Evolutionary conservation across 2,888 invertebrate genomes (phyloP), one percentile per base, ranked within the genome.

Genomic region (Pilophorus perplexus): DNA sequence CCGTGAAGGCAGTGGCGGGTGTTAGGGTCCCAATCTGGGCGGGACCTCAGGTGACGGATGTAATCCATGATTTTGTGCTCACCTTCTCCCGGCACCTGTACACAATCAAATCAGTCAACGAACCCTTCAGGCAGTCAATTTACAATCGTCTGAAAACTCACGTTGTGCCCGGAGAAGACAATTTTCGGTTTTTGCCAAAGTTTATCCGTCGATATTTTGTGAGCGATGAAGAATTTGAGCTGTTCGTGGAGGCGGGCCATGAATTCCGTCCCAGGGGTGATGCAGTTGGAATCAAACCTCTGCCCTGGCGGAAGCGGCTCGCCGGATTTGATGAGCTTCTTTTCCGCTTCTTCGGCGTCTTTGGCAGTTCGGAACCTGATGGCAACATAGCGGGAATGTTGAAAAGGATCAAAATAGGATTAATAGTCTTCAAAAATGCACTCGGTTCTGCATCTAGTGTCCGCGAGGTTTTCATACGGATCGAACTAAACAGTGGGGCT

Each of bases 11-110:
- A 99, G 78, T 99, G 98, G 16, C 95, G 80, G 0, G 94, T 96
- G 76, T 95, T 90, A 0, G 90, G 86, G 77, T 97, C 87, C 75
- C 94, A 94, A 68, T 85, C 86, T 0, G 89, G 85, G 75, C 89
- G 86, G 0, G 92, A 84, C 73, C 92, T 89, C 74, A 92, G 82
- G 79, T 85, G 90, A 2, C 98, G 83, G 72, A 99, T 97, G 76
- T 93, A 98, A 77, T 98, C 98, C 97, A 98, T 97, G 70, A 98
- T 94, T 68, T 98, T 98, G 76, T 96, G 96, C 77, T 97, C 96
- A 0, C 96, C 98, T 81, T 98, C 98, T 0, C 98, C 98, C 1
- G 97, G 96, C 1, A 92, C 88, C 88, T 89, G 72, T 65, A n/a
- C 74, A 76, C 71, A 68, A 67, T 52, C 50, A 50, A 50, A 10